A percentile compares a stretch with the other conserved stretches of the same genome.
These are phyloP conservation scores for Petroica traversi DNA, from an alignment of 2,113 vertebrate genomes.

Conservation along the genomic window DNA sequence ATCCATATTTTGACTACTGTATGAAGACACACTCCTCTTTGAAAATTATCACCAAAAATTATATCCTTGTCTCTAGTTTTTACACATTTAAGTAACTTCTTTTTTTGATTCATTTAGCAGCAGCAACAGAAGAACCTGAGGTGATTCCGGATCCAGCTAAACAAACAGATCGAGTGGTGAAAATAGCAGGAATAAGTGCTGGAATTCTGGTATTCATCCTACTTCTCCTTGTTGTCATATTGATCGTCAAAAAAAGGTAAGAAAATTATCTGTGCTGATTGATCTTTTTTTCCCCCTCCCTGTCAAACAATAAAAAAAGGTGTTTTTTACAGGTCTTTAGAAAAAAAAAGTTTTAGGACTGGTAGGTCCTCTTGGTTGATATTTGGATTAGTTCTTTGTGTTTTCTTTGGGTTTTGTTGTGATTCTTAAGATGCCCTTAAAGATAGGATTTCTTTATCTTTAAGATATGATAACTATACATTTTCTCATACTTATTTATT, in stretches of 20 bases:
- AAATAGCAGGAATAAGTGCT: slow-evolving; percentile 96
- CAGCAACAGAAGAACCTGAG: slow-evolving; percentile 96
- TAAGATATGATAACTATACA: neutral
- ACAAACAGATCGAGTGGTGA: slow-evolving; percentile 95
- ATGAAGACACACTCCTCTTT: neutral
- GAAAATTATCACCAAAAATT: neutral
- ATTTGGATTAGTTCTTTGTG: neutral
- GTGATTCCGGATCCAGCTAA: slow-evolving; percentile 95
- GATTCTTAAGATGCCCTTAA: neutral
- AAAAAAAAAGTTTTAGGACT: neutral
- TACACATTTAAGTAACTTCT: slow-evolving; percentile 41
- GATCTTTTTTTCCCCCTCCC: neutral
- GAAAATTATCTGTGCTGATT: slow-evolving; percentile 9
- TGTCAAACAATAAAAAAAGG: neutral
- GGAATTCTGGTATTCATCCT: slow-evolving; percentile 94
- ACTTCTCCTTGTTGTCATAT: slow-evolving; percentile 91
- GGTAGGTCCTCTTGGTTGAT: neutral
- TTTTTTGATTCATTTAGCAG: slow-evolving; percentile 72
- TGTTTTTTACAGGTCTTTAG: neutral
- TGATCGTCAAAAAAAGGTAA: slow-evolving; percentile 98
- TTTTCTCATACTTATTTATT: neutral
- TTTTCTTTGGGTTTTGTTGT: neutral
- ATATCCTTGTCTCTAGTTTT: neutral
- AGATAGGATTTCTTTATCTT: neutral
- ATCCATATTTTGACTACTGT: neutral